A percentile compares a stretch with the other conserved stretches of the same genome.
Evolutionary conservation across 2,797 vertebrate species (phyloP).

Genomic region (Ctenochaetus hawaiiensis): DNA sequence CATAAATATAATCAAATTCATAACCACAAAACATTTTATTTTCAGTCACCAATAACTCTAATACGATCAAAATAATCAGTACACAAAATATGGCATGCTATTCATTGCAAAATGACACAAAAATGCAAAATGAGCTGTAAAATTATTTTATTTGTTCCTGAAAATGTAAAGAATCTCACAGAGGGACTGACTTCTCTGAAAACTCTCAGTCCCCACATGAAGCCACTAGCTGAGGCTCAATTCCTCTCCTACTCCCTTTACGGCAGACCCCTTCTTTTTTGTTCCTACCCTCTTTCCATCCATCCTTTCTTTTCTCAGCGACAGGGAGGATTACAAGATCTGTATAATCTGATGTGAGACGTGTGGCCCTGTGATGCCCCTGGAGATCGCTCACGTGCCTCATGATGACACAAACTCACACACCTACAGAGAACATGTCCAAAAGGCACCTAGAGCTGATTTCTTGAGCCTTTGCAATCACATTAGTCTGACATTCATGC

Average conservation of each 20-base stretch:
- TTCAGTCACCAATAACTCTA: too few species aligned
- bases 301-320: constrained; percentile 17
- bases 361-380: constrained; percentile 45
- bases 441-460: constrained; percentile 28
- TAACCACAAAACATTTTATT: too few species aligned
- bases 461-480: constrained; percentile 64
- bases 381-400: constrained; percentile 37
- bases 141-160: not conserved
- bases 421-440: constrained; percentile 8
- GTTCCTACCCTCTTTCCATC: constrained; percentile 3
- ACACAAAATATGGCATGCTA: too few species aligned
- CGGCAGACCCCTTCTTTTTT: not conserved
- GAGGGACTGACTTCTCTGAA: not conserved
- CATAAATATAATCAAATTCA: not conserved
- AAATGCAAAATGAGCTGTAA: not conserved
- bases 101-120: not conserved
- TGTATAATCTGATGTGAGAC: constrained; percentile 51
- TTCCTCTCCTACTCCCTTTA: not conserved
- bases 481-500: constrained; percentile 35
- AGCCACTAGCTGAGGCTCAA: not conserved
- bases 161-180: not conserved
- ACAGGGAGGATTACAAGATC: constrained; percentile 42
- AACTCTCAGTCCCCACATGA: not conserved
- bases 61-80: too few species aligned
- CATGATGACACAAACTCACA: constrained; percentile 11